Conservation (phyloP, 2,113 vertebrate species). For the western clawed frog (Xenopus tropicalis) region DNA sequence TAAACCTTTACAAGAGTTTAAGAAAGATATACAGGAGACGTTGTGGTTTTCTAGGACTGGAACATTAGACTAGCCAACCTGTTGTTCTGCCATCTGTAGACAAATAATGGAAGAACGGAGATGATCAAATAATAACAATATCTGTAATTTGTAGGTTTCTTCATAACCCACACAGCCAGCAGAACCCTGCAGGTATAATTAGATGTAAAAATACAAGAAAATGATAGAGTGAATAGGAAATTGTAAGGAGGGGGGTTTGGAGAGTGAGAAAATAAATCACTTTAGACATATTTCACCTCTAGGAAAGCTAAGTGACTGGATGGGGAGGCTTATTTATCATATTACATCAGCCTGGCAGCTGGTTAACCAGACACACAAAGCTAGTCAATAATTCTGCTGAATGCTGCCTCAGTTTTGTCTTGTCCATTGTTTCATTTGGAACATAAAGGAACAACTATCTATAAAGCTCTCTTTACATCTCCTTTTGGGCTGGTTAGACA, state of each 20-base stretch:
- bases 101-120: neutral
- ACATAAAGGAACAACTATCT: conserved; percentile 25
- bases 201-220: conserved; percentile 8
- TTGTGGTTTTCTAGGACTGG: neutral
- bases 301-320: conserved; percentile 37
- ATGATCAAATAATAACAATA: neutral
- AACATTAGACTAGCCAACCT: neutral
- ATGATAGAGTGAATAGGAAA: neutral
- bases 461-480: neutral
- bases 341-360: conserved; percentile 20
- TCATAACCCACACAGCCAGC: neutral
- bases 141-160: neutral
- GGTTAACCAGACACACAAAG: conserved; percentile 39
- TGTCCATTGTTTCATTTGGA: conserved; percentile 29
- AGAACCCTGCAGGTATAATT: conserved; percentile 2
- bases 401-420: conserved; percentile 21
- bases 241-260: neutral
- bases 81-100: neutral
- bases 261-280: conserved; percentile 31
- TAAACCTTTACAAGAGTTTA: too few relatives aligned
- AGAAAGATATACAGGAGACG: neutral
- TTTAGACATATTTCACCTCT: conserved; percentile 31
- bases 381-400: conserved; percentile 33
- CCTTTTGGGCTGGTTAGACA: neutral
- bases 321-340: conserved; percentile 30